phyloP scores from a whole-genome alignment of 2,113 vertebrate genomes.

The Mastomys coucha region DNA sequence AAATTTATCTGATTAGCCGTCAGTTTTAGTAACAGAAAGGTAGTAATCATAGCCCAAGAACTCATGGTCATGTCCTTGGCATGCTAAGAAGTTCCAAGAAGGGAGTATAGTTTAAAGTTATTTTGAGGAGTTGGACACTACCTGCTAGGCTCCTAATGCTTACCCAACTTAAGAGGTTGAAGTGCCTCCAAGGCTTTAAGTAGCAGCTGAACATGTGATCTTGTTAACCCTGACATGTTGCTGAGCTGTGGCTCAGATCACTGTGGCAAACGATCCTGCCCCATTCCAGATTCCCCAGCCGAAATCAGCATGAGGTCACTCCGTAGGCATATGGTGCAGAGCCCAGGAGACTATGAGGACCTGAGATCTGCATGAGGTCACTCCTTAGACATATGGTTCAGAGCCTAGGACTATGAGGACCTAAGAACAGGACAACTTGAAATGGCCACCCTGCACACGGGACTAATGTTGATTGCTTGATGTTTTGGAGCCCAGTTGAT shows the following conservation, averaged over 20 bases:
- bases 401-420: constrained; percentile 22
- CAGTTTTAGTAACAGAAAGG: constrained; percentile 68
- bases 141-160: constrained; percentile 68
- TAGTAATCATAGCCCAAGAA: constrained; percentile 66
- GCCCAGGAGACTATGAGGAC: constrained; percentile 11
- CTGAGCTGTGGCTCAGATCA: constrained; percentile 71
- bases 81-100: constrained; percentile 78
- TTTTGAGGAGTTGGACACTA: constrained; percentile 79
- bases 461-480: constrained; percentile 12
- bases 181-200: constrained; percentile 79
- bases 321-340: constrained; percentile 34
- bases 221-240: constrained; percentile 75
- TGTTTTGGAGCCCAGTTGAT: constrained; percentile 56
- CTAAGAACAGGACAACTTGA: constrained; percentile 43
- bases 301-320: constrained; percentile 61
- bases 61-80: constrained; percentile 77
- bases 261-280: constrained; percentile 32
- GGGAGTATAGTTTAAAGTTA: constrained; percentile 78
- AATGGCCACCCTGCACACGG: neutral
- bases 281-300: constrained; percentile 64
- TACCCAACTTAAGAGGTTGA: constrained; percentile 78
- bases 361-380: constrained; percentile 56
- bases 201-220: constrained; percentile 72
- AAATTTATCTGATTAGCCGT: constrained; percentile 63
- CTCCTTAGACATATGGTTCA: constrained; percentile 25